Base-by-base conservation (phyloP, 2,888 invertebrate species). In the Volucella bombylans region DNA sequence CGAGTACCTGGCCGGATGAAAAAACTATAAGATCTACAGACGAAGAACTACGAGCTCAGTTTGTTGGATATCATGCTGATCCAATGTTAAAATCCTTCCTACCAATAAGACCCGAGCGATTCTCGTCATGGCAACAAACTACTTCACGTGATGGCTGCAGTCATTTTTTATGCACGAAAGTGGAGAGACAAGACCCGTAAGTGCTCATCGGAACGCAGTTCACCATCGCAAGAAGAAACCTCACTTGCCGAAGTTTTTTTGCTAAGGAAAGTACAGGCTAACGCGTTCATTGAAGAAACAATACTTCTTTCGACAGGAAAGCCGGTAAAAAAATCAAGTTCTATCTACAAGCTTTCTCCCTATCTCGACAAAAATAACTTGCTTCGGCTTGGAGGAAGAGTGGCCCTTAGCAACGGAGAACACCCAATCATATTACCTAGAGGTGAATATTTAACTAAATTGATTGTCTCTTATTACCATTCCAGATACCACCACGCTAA, bases 1-100 rank as follows among this genome's bases (percentile, higher is more conserved):
- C 47, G 15, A 54, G 31, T 2, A 39, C n/a, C 8, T 62, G 62
- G 72, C 72, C 62, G 8, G 14, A 39, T 10, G 39, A 71, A 59
- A 31, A 23, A 23, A 45, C 9, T 3, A 23, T 23, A 23, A 23
- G 18, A 11, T 45, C 38, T 18, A 62, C 72, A 10, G 15, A 73
- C 23, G 72, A 73, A 31, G 73, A 73, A 55, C 55, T 64, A 39
- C 73, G 65, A 10, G 18, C 41, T 10, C 74, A 50, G 14, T 65
- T 57, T 23, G 12, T 50, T 12, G 49, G 74, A 10, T 41, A 64
- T 18, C 41, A 67, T 45, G 38, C 41, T 15, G 12, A 76, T 23
- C 12, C 15, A 10, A 23, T 52, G 11, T 38, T 9, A 9, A 49
- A 74, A 31, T 38, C 50, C 4, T 49, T 50, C 9, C 15, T 73